Evolutionary conservation across 2,888 invertebrate genomes (phyloP), one percentile per base, ranked within the genome.

Genomic region (Lordiphosa fenestrarum): DNA sequence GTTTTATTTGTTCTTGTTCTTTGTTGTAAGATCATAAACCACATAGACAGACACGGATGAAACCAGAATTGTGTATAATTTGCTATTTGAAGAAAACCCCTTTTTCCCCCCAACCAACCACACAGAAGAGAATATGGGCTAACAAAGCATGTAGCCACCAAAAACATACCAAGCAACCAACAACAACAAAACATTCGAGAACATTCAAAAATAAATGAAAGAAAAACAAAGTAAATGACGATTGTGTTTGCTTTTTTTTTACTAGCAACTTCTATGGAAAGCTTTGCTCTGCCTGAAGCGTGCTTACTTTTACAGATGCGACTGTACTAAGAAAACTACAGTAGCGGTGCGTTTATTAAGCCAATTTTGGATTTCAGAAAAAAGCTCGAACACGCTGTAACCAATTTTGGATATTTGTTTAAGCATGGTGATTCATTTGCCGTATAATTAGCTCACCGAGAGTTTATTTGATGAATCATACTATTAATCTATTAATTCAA

Each of bases 181-280:
- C 53, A 69, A 57, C 53, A 65, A 64, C 36, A 66, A 66, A 60
- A 55, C 60, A 76, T 80, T 76, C 77, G 66, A 78, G 64, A 78
- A 73, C 78, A 78, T 77, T 75, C 64, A 78, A 82, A 82, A 78
- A 75, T 74, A 71, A 69, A 73, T 59, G 55, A 23, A 80, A 75
- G 62, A 77, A 69, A 54, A 51, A 62, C 71, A 64, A 61, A 39
- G 33, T 42, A 59, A 36, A 56, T 51, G 10, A 48, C 56, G 6
- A 33, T 48, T 39, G 15, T 49, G 37, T 52, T 42, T 58, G 9
- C 25, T 13, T 10, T 9, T 21, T 21, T 3, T 52, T 41, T n/a
- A n/a, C 40, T 30, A 53, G 21, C 6, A 15, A 33, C 38, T 51
- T 54, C 33, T 23, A 44, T 39, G 15, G 35, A 60, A 46, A 59